Percentiles rank a stretch among this genome's conserved stretches.
phyloP scores from a whole-genome alignment of 2,113 vertebrate genomes.

The Melospiza melodia region DNA sequence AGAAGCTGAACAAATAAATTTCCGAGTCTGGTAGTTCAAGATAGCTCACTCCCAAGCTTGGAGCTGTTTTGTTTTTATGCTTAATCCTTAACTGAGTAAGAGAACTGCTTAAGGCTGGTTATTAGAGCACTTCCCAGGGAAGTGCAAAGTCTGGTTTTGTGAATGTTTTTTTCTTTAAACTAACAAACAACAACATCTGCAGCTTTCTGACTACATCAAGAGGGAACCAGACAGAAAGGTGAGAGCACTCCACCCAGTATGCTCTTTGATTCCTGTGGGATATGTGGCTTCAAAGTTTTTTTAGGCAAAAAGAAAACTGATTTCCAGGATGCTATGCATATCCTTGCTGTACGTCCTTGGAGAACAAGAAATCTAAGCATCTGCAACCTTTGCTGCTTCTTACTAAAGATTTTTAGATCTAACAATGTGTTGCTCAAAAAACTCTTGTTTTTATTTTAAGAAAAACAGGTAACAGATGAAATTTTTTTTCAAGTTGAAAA shows the following conservation, averaged over 20 bases:
- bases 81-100: neutral
- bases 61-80: neutral
- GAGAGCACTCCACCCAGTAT: rapidly evolving
- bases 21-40: neutral
- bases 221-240: neutral
- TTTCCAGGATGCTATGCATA: neutral
- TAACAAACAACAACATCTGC: neutral
- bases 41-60: neutral
- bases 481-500: neutral
- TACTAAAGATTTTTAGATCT: neutral
- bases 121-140: neutral
- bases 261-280: neutral
- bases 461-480: neutral
- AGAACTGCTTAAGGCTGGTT: neutral
- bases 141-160: neutral
- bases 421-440: neutral
- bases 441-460: rapidly evolving
- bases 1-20: neutral
- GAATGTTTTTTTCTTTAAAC: neutral
- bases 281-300: neutral
- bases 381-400: neutral
- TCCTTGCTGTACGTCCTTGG: rapidly evolving
- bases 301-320: neutral
- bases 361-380: neutral
- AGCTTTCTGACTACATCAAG: neutral